Evolutionary conservation across 1,140 invertebrate species (phyloP).

Genomic region (Penaeus japonicus): DNA sequence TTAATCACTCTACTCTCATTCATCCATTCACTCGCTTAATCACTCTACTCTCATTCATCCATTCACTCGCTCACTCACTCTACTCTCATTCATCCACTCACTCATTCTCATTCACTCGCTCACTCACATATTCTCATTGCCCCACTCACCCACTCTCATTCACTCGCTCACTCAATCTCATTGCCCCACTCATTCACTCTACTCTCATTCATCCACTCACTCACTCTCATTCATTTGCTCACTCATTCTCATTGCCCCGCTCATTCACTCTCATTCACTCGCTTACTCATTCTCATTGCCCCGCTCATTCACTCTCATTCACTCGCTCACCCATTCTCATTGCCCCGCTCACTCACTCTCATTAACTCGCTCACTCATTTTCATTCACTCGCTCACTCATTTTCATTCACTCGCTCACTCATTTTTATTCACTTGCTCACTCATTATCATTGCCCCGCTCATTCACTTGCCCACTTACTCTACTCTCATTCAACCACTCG

Average conservation of each 20-base stretch:
- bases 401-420: background rate
- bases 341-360: background rate
- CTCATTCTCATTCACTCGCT: background rate
- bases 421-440: background rate
- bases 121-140: background rate
- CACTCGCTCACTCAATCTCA: background rate
- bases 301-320: background rate
- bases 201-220: background rate
- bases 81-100: no score
- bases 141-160: background rate
- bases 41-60: no score
- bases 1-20: no score
- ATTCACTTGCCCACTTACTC: background rate
- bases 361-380: background rate
- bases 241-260: background rate
- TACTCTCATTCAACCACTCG: background rate
- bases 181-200: background rate
- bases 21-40: no score
- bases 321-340: background rate
- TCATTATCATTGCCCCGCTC: background rate
- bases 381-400: background rate
- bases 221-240: background rate
- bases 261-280: no score
- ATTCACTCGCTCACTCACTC: no score
- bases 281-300: background rate